Percentiles rank a stretch among this genome's conserved stretches.
phyloP scores from a whole-genome alignment of 2,888 invertebrate species.

The Diarsia dahlii region DNA sequence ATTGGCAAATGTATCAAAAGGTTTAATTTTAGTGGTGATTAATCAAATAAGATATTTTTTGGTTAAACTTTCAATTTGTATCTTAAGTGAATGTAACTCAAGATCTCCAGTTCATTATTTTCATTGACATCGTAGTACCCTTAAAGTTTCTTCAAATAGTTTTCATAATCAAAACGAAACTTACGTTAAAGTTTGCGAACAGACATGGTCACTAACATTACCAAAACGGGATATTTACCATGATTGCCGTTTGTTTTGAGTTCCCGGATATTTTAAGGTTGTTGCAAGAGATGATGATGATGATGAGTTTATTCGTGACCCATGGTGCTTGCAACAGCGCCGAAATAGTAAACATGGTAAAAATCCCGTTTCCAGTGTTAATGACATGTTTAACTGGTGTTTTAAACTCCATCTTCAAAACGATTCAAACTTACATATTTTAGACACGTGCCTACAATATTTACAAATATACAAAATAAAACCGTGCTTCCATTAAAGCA shows the following conservation, averaged over 20 bases:
- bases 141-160: neutral
- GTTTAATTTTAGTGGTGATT: neutral
- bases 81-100: neutral
- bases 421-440: neutral
- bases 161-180: neutral
- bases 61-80: neutral
- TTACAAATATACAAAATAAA: constrained; percentile 11
- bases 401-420: neutral
- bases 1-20: neutral
- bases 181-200: neutral
- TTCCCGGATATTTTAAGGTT: too few species aligned
- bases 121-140: neutral
- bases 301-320: too few species aligned
- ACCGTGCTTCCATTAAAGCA: neutral
- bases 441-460: neutral
- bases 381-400: too few species aligned
- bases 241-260: too few species aligned
- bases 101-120: neutral
- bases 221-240: too few species aligned
- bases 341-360: too few species aligned
- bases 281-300: too few species aligned
- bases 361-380: too few species aligned
- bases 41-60: neutral
- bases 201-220: too few species aligned
- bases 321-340: too few species aligned